These are phyloP conservation scores for Loxodonta africana DNA, from an alignment of 2,113 vertebrate genomes.

Conservation along the genomic window DNA sequence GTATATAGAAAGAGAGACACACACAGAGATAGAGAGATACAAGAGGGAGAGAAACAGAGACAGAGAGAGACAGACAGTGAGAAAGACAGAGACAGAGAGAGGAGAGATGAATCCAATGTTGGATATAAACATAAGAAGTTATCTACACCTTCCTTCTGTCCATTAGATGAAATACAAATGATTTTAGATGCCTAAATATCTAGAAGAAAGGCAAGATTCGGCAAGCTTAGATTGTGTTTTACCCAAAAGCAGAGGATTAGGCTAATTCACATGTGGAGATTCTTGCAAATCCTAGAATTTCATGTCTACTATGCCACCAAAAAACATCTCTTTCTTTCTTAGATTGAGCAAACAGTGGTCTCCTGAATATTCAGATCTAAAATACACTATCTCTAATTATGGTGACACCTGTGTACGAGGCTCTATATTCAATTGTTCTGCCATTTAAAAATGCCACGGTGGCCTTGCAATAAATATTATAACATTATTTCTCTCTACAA, in stretches of 20 bases:
- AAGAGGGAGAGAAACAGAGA: background rate
- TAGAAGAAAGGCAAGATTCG: background rate
- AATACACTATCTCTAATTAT: background rate
- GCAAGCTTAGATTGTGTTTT: background rate
- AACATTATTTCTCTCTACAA: background rate
- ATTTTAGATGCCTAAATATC: conserved; percentile 9
- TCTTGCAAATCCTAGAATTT: background rate
- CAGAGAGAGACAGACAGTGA: background rate
- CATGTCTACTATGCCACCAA: background rate
- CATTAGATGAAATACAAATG: conserved; percentile 16
- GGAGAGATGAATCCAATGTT: background rate
- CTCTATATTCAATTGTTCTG: background rate
- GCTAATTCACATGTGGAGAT: background rate
- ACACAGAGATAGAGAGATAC: too few species aligned
- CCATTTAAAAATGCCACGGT: too few species aligned
- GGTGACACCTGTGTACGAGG: background rate
- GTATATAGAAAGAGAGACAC: too few species aligned
- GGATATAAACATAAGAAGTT: background rate
- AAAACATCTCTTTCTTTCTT: background rate
- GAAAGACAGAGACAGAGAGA: background rate
- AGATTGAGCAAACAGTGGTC: background rate
- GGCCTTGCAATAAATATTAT: too few species aligned
- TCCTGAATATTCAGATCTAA: background rate
- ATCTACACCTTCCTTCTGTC: background rate
- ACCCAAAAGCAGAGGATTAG: background rate